Percentiles rank a stretch among this genome's conserved stretches.
These are phyloP conservation scores for Setipinna tenuifilis DNA, from an alignment of 2,797 vertebrate genomes.

Conservation along the genomic window DNA sequence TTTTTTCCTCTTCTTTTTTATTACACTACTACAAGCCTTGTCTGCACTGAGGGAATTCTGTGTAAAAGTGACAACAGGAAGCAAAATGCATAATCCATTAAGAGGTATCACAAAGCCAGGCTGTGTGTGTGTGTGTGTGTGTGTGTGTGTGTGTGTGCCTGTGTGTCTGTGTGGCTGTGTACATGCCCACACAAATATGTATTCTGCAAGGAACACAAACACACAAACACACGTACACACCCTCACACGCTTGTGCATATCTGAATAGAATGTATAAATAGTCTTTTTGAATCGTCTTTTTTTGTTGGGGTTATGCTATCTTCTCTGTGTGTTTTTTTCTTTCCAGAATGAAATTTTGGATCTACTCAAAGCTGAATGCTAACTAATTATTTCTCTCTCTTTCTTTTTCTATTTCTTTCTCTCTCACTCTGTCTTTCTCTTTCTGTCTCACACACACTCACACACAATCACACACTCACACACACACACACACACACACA, in stretches of 20 bases:
- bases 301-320: slow-evolving; percentile 57
- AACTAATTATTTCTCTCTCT: slow-evolving; percentile 77
- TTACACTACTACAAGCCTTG: not conserved
- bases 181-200: not conserved
- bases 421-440: not conserved
- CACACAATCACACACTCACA: too few species aligned
- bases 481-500: too few species aligned
- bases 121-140: not conserved
- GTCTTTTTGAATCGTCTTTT: slow-evolving; percentile 40
- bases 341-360: slow-evolving; percentile 63
- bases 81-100: not conserved
- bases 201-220: slow-evolving; percentile 28
- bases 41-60: not conserved
- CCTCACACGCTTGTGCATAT: slow-evolving; percentile 37
- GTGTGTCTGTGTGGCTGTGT: too few species aligned
- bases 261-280: slow-evolving; percentile 59
- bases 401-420: not conserved
- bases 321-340: slow-evolving; percentile 53
- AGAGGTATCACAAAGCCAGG: not conserved
- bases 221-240: slow-evolving; percentile 24
- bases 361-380: slow-evolving; percentile 76
- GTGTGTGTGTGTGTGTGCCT: not conserved
- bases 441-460: not conserved
- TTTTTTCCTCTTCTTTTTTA: not conserved
- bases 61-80: not conserved